Conservation (phyloP, 2,888 invertebrate species). For the Coelopa pilipes region DNA sequence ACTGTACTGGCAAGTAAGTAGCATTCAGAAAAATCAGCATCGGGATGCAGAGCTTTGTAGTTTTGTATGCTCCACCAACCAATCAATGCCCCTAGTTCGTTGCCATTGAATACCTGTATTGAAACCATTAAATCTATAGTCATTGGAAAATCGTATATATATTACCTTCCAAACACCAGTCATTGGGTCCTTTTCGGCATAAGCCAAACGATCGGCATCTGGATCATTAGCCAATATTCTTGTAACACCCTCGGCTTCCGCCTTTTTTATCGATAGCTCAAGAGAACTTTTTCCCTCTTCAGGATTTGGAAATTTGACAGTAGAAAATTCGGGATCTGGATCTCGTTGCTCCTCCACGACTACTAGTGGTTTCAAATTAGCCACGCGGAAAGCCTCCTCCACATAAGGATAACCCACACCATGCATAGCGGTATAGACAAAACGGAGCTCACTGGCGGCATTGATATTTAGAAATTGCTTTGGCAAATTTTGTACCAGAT, state of each 20-base stretch:
- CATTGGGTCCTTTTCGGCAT: conserved; percentile 82
- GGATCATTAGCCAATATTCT: conserved; percentile 97
- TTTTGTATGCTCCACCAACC: conserved; percentile 91
- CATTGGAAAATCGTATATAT: no score
- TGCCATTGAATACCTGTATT: conserved; percentile 80
- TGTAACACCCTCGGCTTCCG: conserved; percentile 74
- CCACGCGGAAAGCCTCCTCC: conserved; percentile 77
- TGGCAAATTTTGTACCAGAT: conserved; percentile 70
- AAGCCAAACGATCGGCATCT: conserved; percentile 95
- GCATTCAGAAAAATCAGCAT: conserved; percentile 70
- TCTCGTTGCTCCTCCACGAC: conserved; percentile 76
- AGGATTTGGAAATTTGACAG: conserved; percentile 97
- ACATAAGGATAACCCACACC: conserved; percentile 92
- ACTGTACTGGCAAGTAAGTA: conserved; percentile 95
- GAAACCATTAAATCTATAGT: background rate
- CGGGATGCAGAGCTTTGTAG: conserved; percentile 68
- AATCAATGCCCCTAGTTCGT: conserved; percentile 92
- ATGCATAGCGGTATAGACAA: conserved; percentile 97
- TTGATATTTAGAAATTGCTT: conserved; percentile 68
- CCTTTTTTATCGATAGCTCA: conserved; percentile 80
- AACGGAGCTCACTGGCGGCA: conserved; percentile 71
- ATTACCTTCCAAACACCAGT: conserved; percentile 54
- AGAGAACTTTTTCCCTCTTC: conserved; percentile 91
- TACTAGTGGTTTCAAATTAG: conserved; percentile 73
- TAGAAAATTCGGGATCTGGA: conserved; percentile 96